Base-by-base conservation (phyloP, 2,113 vertebrate species). In the Rallus limicola region DNA sequence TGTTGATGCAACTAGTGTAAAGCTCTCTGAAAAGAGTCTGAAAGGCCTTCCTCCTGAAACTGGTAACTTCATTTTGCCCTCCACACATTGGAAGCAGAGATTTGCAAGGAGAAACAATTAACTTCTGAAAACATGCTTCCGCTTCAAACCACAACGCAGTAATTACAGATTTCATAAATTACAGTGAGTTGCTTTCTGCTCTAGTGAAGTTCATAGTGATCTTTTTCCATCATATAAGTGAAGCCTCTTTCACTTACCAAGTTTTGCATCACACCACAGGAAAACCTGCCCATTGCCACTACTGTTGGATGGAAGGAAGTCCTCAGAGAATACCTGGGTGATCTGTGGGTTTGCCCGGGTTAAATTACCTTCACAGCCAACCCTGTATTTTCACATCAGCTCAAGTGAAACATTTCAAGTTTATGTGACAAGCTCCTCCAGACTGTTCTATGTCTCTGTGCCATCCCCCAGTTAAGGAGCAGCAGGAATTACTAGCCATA, bases 61-160 rank as follows among this genome's bases (percentile, higher is more conserved):
- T 33, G 28, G 28, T 52, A 42, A 5, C 6, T 44, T 20, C 6
- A 67, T 83, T 90, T 71, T 82, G 7, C 10, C 65, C 26, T 80
- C 13, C 68, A 18, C 34, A 50, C 28, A 9, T 10, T 53, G 53
- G 29, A 77, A 88, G 38, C 34, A 75, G 62, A 71, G 50, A 44
- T 81, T 78, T 74, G 17, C 83, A 68, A 88, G 42, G 56, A 64
- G 53, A 68, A 90, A 81, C 21, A 68, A 38, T n/a, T 63, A 58
- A 36, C 13, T 96, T 46, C 64, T 81, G 82, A 77, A 77, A 85
- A 88, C 46, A 83, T 59, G 58, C n/a, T 95, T 92, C 63, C n/a
- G 48, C 38, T 77, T 67, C 50, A 94, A 94, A 92, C 87, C 85
- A 71, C 64, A 75, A 60, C 78, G 64, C 7, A 21, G 19, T 90